These are phyloP conservation scores for Ophion slaviceki DNA, from an alignment of 2,888 invertebrate genomes.

Conservation along the genomic window DNA sequence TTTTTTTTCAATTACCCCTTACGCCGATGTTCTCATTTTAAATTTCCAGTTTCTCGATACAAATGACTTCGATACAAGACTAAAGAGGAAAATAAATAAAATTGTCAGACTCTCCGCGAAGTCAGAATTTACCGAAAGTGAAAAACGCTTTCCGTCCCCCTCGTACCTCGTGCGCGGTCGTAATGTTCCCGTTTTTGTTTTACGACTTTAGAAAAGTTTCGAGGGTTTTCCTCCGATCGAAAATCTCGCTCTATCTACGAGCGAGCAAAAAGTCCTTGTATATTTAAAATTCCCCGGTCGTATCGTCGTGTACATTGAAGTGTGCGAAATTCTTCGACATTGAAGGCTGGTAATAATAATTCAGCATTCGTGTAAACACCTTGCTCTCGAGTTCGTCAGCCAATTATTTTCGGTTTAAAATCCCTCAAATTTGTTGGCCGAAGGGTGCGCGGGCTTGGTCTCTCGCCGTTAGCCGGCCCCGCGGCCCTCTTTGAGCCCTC, in stretches of 20 bases:
- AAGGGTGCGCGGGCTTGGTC: conserved; percentile 62
- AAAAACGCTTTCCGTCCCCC: not conserved
- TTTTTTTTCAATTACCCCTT: no score
- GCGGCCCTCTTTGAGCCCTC: conserved; percentile 40
- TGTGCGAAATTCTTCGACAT: conserved; percentile 43
- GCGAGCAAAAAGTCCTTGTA: conserved; percentile 2
- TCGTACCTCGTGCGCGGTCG: not conserved
- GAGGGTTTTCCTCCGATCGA: conserved; percentile 9
- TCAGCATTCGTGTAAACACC: conserved; percentile 31
- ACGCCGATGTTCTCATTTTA: no score
- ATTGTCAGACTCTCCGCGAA: not conserved
- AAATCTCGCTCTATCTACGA: not conserved
- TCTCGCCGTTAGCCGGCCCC: conserved; percentile 30
- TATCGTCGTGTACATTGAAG: conserved; percentile 25
- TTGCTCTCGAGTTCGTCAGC: conserved; percentile 53
- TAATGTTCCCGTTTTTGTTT: conserved; percentile 12
- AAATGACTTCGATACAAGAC: no score
- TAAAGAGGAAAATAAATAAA: not conserved
- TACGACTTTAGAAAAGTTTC: not conserved
- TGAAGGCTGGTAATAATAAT: conserved; percentile 48
- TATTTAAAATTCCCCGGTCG: conserved; percentile 21
- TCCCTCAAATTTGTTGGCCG: conserved; percentile 73
- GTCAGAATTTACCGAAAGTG: conserved; percentile 7
- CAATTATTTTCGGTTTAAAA: conserved; percentile 77
- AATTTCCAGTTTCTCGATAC: no score